Evolutionary conservation across 1,140 invertebrate genomes (phyloP).

Genomic region (Aethina tumida): DNA sequence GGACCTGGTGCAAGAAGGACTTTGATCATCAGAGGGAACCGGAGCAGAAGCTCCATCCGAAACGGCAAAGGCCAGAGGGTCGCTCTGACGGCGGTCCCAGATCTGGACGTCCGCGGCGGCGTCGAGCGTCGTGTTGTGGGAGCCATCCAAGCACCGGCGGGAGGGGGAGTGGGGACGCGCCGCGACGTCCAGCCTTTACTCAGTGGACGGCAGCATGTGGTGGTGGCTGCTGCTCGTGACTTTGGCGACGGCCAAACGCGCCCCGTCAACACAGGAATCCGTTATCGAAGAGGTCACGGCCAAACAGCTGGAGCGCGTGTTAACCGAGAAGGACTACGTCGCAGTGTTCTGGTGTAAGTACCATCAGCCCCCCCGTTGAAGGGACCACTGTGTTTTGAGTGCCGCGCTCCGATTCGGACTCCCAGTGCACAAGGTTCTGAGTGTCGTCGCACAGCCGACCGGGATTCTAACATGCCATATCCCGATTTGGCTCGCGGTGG

Average conservation of each 20-base stretch:
- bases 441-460: conserved; percentile 19
- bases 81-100: too few species aligned
- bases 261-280: conserved; percentile 49
- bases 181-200: conserved; percentile 30
- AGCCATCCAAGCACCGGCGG: not conserved
- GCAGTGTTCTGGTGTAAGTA: conserved; percentile 95
- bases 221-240: conserved; percentile 43
- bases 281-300: conserved; percentile 86
- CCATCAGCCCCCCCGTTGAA: not conserved
- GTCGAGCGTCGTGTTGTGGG: too few species aligned
- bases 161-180: conserved; percentile 30
- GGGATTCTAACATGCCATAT: conserved; percentile 26
- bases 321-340: conserved; percentile 85
- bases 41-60: too few species aligned
- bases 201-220: conserved; percentile 40
- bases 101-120: too few species aligned
- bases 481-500: conserved; percentile 31
- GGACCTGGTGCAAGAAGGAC: too few species aligned
- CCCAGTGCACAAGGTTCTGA: conserved; percentile 23
- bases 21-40: too few species aligned
- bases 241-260: conserved; percentile 36
- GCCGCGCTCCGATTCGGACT: conserved; percentile 13
- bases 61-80: too few species aligned
- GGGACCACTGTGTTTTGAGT: conserved; percentile 4
- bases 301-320: conserved; percentile 78